Evolutionary conservation across 2,888 invertebrate species (phyloP).

Genomic region (Allophyes oxyacanthae): DNA sequence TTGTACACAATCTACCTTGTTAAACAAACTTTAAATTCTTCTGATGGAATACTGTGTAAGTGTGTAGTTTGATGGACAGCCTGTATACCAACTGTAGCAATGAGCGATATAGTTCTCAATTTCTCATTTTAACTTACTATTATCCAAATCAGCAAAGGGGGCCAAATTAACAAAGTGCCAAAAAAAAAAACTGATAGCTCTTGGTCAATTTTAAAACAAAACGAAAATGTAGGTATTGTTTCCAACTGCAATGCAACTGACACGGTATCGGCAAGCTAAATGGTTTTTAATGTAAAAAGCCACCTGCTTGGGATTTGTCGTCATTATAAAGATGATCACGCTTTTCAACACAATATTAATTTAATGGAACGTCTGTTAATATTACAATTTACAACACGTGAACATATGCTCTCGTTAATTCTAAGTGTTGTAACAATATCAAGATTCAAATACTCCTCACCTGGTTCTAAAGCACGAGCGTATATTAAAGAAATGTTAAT

Average conservation of each 20-base stretch:
- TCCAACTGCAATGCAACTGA: background rate
- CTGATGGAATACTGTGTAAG: background rate
- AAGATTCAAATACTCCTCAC: constrained; percentile 38
- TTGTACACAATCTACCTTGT: background rate
- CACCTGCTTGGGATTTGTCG: constrained; percentile 2
- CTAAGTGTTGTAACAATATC: constrained; percentile 32
- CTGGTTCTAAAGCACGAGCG: constrained; percentile 45
- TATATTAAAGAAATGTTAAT: constrained; percentile 45
- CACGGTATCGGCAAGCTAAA: constrained; percentile 7
- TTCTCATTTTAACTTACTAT: background rate
- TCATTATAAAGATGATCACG: background rate
- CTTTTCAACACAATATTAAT: constrained; percentile 1
- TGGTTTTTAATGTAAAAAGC: constrained; percentile 8
- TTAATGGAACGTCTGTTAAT: background rate
- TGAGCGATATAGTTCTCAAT: background rate
- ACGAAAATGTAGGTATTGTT: too few species aligned
- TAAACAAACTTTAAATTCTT: background rate
- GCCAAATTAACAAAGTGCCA: too few species aligned
- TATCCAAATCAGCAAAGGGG: too few species aligned
- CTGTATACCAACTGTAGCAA: background rate
- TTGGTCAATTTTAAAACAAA: too few species aligned
- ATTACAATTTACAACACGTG: constrained; percentile 9
- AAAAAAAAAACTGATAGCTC: too few species aligned
- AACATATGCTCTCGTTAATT: constrained; percentile 14
- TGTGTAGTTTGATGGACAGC: background rate